Percentiles rank a stretch among this genome's conserved stretches.
phyloP scores from a whole-genome alignment of 2,113 vertebrate species.

The Amphiprion ocellaris region DNA sequence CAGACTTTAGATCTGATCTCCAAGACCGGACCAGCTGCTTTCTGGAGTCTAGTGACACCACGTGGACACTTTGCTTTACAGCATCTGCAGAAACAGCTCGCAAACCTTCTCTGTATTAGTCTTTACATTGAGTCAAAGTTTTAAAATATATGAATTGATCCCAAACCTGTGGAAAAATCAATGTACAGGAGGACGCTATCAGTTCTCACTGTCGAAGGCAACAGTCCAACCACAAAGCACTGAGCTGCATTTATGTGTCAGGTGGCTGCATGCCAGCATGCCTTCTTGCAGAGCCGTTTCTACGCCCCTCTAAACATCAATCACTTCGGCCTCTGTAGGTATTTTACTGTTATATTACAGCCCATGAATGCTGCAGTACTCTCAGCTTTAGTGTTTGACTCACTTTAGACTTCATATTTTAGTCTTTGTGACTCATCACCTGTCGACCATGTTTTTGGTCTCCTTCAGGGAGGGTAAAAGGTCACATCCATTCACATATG shows the following conservation, averaged over 20 bases:
- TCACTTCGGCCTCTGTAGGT: background rate
- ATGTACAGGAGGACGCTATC: background rate
- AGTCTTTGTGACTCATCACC: background rate
- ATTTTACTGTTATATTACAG: constrained; percentile 17
- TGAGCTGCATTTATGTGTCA: constrained; percentile 1
- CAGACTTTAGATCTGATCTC: constrained; percentile 5
- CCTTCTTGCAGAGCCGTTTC: background rate
- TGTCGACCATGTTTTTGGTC: background rate
- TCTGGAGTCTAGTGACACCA: constrained; percentile 60
- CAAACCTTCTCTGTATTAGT: background rate
- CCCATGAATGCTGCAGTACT: background rate
- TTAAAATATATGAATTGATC: background rate
- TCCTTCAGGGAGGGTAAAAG: constrained; percentile 31
- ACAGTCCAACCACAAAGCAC: constrained; percentile 3
- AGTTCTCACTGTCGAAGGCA: background rate
- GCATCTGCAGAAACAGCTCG: background rate
- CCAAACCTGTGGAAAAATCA: background rate
- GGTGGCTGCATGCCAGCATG: constrained; percentile 6
- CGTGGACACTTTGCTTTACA: constrained; percentile 46
- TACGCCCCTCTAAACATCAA: constrained; percentile 9
- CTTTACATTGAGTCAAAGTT: background rate
- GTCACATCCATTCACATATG: constrained; percentile 10
- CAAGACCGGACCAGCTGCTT: background rate
- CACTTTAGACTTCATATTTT: background rate
- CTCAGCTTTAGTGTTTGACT: background rate